Evolutionary conservation across 1,140 invertebrate genomes (phyloP), one percentile per base, ranked within the genome.

Genomic region (Scaptomyza pallida): DNA sequence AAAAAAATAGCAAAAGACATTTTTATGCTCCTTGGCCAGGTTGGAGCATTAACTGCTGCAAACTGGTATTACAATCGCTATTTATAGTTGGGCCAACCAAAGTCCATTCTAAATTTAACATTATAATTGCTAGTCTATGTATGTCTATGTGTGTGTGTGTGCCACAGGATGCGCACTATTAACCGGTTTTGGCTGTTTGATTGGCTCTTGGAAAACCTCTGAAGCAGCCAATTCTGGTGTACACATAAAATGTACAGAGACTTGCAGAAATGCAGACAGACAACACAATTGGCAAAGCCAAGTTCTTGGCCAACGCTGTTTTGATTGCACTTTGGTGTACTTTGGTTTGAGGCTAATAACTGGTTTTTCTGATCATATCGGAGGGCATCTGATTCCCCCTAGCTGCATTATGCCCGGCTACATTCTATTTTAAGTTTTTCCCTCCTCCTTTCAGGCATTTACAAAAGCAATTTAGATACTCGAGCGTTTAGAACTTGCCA

Each of bases 81-180:
- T 88, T 86, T 86, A 69, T 88, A 86, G 79, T 63, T 55, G 40
- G 40, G 30, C 19, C 47, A 72, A 62, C 69, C 81, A 86, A 86
- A 86, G 81, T 88, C 73, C 81, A 88, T 86, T 86, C 81, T 86
- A 88, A 86, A 86, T 86, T 86, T 86, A 86, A 81, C 74, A 62
- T 77, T 77, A 86, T 52, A 65, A 62, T 63, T 59, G 54, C 37
- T n/a, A n/a, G 33, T 37, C 33, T 30, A 4, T 16, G 26, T 19
- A 19, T 55, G 26, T 41, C 40, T 41, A 17, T 55, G 15, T 56
- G 35, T 62, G 52, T 41, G 64, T 72, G 35, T 72, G 45, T 59
- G 43, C n/a, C 57, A 64, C 78, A 85, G 80, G 80, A 85, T 79
- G 67, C 69, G 55, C 44, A 65, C 82, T 78, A 86, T 85, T 76